phyloP scores from a whole-genome alignment of 2,888 invertebrate species.

The Drosophila quinaria region DNA sequence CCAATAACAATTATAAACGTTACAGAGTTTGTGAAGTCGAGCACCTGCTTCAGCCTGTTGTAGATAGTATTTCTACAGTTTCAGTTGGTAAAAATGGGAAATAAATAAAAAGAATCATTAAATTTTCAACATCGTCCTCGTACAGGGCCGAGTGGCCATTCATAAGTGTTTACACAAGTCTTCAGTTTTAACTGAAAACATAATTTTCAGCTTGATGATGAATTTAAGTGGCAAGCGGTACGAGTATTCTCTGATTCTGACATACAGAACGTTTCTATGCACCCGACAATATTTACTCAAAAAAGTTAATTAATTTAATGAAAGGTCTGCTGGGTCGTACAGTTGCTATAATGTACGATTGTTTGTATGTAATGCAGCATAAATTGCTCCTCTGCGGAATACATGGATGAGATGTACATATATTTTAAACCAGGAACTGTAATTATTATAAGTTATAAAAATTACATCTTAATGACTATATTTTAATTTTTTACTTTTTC shows the following conservation, averaged over 20 bases:
- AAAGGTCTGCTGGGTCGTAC: constrained; percentile 41
- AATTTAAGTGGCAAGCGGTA: constrained; percentile 62
- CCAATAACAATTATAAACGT: neutral
- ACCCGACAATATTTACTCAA: constrained; percentile 66
- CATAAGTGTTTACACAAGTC: constrained; percentile 85
- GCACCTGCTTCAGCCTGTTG: neutral
- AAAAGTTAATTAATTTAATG: constrained; percentile 76
- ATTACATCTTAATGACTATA: no score
- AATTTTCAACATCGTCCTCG: constrained; percentile 56
- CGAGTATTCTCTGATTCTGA: constrained; percentile 26
- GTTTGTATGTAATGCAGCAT: neutral
- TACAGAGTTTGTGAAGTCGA: neutral
- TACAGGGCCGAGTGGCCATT: constrained; percentile 56
- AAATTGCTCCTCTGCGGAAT: neutral
- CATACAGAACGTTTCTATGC: constrained; percentile 42
- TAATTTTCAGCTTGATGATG: constrained; percentile 82
- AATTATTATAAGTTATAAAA: no score
- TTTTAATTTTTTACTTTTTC: no score
- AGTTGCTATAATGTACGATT: neutral
- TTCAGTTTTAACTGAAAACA: constrained; percentile 85
- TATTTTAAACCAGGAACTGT: no score
- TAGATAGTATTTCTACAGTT: constrained; percentile 19
- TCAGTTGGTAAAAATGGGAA: constrained; percentile 16
- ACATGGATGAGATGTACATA: neutral
- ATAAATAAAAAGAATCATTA: constrained; percentile 56